Evolutionary conservation across 1,140 invertebrate genomes (phyloP), one percentile per base, ranked within the genome.

Genomic region (Trachymyrmex septentrionalis): DNA sequence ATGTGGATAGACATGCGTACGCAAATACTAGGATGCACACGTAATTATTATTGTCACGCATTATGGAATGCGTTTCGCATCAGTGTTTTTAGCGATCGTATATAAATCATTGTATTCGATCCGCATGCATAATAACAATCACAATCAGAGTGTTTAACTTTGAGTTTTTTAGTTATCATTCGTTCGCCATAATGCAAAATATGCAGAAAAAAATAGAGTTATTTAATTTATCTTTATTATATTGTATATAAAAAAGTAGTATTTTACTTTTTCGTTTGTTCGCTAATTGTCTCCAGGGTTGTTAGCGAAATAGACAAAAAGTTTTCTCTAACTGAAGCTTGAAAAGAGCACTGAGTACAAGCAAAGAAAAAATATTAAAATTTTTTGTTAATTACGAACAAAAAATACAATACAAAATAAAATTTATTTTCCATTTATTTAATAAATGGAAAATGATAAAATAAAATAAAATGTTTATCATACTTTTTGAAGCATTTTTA

Each of bases 31-130:
- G 64, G 50, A 38, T 38, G 50, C 64, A 10, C 0, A 38, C 14
- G 64, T 24, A 55, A 57, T 81, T 81, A 81, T 81, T 81, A 81
- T 57, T 48, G 30, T 44, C 53, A n/a, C 64, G 34, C 50, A 81
- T 81, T 57, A 57, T 21, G 21, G 30, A 69, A 71, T 53, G 63
- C 14, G 30, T 38, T 9, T 57, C 19, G 5, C 2, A 69, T 69
- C 19, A 59, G 6, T 16, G 3, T n/a, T 81, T 81, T 55, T 27
- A 24, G 19, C 21, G 3, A 57, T 19, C 30, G n/a, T 55, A 55
- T 21, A 57, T 57, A 55, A 81, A 81, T 81, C 48, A 55, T 10
- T 38, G 30, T 12, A 55, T 71, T 24, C 30, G 30, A 21, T 57
- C 14, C 1, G 19, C 14, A 19, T 19, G 14, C 30, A 19, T 21